Base-by-base conservation (phyloP, 2,113 vertebrate species). In the Proteles cristata region DNA sequence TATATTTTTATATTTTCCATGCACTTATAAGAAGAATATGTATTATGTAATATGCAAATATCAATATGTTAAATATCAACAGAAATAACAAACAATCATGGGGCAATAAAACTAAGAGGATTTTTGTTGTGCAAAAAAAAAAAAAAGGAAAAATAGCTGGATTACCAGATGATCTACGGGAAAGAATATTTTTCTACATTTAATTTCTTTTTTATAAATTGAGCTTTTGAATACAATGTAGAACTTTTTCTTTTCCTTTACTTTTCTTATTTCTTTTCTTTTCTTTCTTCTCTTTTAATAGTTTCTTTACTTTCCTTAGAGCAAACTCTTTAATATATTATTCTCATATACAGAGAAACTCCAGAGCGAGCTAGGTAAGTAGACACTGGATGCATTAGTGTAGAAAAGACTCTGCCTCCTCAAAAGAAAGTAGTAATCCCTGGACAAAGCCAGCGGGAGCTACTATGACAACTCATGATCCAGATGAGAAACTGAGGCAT, bases 311-410 rank as follows among this genome's bases (percentile, higher is more conserved):
- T 85, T 95, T 91, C 33, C 45, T 93, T 53, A 90, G 15, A 45
- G n/a, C 12, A 88, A 73, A 73, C 73, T 53, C 12, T 73, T 43
- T 73, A 90, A 76, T 9, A 28, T 12, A 17, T 83, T 85, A 3
- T 86, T 93, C 45, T 94, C 45, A 0, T 83, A 90, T 93, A 21
- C 93, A 97, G 97, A 96, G 73, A 97, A 95, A 84, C 93, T 96
- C 1, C 93, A 92, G 87, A 61, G 71, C 0, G 95, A 93, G 26
- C 50, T 97, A n/a, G 97, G 98, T 98, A 55, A 98, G 96, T 92
- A 39, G 53, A 77, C 0, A 1, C 31, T 11, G 4, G 12, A 1
- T 0, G 0, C 26, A 5, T 2, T 4, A 17, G 15, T 17, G 10
- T 3, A 26, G 7, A 21, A 0, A 14, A 53, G 31, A 23, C 26